Conservation (phyloP, 2,888 invertebrate species). For the Alitta virens region DNA sequence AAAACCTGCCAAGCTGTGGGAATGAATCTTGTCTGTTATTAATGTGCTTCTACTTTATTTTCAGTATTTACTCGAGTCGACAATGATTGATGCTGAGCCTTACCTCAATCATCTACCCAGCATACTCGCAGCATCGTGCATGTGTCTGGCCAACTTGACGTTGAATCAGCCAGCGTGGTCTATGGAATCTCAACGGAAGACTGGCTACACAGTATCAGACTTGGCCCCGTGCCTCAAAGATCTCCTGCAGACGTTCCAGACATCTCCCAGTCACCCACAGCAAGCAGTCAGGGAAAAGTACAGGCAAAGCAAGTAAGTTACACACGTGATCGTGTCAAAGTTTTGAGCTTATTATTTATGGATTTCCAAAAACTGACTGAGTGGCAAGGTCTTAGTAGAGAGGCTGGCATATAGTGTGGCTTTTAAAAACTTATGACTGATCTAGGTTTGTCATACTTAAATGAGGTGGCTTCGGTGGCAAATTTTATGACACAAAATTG, state of each 20-base stretch:
- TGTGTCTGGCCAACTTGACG: constrained; percentile 78
- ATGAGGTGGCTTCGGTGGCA: too few relatives aligned
- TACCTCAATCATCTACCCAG: constrained; percentile 81
- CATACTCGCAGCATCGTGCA: constrained; percentile 74
- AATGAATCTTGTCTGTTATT: background rate
- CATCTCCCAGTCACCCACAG: constrained; percentile 69
- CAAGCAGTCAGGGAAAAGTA: constrained; percentile 89
- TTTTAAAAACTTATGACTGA: too few relatives aligned
- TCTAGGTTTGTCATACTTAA: too few relatives aligned
- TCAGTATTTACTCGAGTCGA: constrained; percentile 76
- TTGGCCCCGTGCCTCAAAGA: constrained; percentile 69
- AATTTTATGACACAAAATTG: too few relatives aligned
- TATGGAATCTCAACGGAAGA: constrained; percentile 63
- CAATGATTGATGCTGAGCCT: constrained; percentile 82
- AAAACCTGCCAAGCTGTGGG: background rate
- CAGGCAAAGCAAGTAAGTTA: constrained; percentile 60
- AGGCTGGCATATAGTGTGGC: too few relatives aligned
- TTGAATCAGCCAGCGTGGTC: constrained; percentile 54
- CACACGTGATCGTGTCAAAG: too few relatives aligned
- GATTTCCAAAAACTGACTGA: too few relatives aligned
- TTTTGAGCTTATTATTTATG: too few relatives aligned
- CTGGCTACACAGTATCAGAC: constrained; percentile 70
- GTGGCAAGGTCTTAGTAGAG: too few relatives aligned
- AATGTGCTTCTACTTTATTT: constrained; percentile 20
- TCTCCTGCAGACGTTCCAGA: constrained; percentile 70